Evolutionary conservation across 2,888 invertebrate genomes (phyloP), one percentile per base, ranked within the genome.

Genomic region (Aethes cnicana): DNA sequence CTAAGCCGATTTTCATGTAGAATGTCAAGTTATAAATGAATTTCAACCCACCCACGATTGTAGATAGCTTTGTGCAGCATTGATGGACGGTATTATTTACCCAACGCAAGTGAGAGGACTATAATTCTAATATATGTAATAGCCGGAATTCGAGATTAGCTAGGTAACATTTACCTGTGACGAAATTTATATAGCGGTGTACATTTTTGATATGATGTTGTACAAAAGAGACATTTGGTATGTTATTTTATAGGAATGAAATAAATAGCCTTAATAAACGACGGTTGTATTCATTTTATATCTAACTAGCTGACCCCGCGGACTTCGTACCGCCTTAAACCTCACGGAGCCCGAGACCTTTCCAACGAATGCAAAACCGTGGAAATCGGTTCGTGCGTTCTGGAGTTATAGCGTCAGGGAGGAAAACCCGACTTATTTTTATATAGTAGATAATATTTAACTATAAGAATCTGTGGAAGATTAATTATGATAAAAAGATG

Each of bases 221-320:
- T 90, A 90, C 90, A 90, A 90, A 90, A 86, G 89, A 90, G 84
- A 90, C 86, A 86, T 90, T 90, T 90, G 88, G 90, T 90, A 90
- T 90, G 90, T 89, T 90, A 90, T 90, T 90, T 90, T 90, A 90
- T 89, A 90, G 90, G 90, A 90, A 90, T 88, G 87, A 90, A 90
- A 90, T 90, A 90, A 90, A 90, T 90, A 90, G 90, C 83, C 81
- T 89, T 90, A 90, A 90, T 87, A 82, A 85, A 84, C 58, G 62
- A 55, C 54, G 42, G 55, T 57, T 62, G 63, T 74, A 72, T 71
- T 73, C n/a, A 71, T 71, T 72, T n/a, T n/a, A n/a, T n/a, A n/a
- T n/a, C n/a, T n/a, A n/a, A n/a, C n/a, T n/a, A n/a, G n/a, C n/a
- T n/a, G n/a, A n/a, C n/a, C n/a, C n/a, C n/a, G n/a, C n/a, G n/a